Evolutionary conservation across 1,140 invertebrate species (phyloP), one percentile per base, ranked within the genome.

Genomic region (Antheraea pernyi): DNA sequence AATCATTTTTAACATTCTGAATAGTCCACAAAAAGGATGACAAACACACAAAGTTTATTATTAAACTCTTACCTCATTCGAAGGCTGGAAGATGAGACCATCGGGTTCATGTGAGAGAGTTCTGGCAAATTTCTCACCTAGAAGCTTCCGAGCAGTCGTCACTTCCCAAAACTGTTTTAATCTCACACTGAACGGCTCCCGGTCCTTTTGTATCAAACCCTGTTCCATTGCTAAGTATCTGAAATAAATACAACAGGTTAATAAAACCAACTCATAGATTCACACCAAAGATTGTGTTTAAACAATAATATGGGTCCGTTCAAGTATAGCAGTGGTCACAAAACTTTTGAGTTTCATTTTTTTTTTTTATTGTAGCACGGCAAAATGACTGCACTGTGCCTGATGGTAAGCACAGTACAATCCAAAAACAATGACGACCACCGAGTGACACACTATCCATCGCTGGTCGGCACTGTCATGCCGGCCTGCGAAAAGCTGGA

Each of bases 11-110:
- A 4, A 4, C 0, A 13, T 6, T 16, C 11, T 53, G 16, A 53
- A 53, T 13, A 16, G 7, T 13, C 0, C 16, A 53, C 9, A 53
- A 53, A 53, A 0, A 11, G 39, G 39, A 42, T 42, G 11, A 42
- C 39, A 42, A 16, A 2, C 13, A 16, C 9, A 13, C 16, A 53
- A 53, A 6, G 46, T 9, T n/a, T 6, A 53, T 53, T 16, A 53
- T 53, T 13, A 53, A 53, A 6, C 10, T 53, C 6, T 53, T 13
- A 96, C 95, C 79, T 97, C 96, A 74, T 95, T 94, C 0, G 96
- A 94, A 0, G 99, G 99, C 87, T 99, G 99, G 87, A 99, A 99
- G 79, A 99, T 98, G 0, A 99, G 93, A 60, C 99, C 99, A 89
- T 99, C 99, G 0, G 99, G 98, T 91, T 99, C 98, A 84, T 99